Percentiles rank a stretch among this genome's conserved stretches.
Conservation (phyloP, 2,113 vertebrate genomes). For the Oncorhynchus mykiss region DNA sequence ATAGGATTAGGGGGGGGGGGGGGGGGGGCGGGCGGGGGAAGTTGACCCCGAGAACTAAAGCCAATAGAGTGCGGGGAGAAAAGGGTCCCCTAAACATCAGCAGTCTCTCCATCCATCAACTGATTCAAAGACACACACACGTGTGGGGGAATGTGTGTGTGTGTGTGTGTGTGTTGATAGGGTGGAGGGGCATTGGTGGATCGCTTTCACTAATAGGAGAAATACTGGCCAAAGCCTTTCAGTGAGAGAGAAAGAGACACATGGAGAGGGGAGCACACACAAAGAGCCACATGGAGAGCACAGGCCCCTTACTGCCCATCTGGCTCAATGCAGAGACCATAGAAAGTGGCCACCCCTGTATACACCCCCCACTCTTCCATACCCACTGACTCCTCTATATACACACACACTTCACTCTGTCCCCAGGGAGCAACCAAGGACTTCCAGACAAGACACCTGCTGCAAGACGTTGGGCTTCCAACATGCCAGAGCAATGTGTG, state of each 20-base stretch:
- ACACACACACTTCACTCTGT: conserved; percentile 1
- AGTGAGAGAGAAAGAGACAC: conserved; percentile 5
- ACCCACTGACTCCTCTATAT: background rate
- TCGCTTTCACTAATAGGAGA: conserved; percentile 59
- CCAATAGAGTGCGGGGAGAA: conserved; percentile 39
- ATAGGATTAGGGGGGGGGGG: conserved; percentile 63
- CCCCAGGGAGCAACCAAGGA: conserved; percentile 44
- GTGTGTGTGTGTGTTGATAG: conserved; percentile 14
- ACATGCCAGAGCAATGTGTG: background rate
- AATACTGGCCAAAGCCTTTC: conserved; percentile 53
- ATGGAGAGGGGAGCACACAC: too few relatives aligned
- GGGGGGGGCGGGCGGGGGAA: conserved; percentile 31
- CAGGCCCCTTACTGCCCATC: conserved; percentile 59
- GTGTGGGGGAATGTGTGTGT: conserved; percentile 29
- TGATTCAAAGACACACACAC: conserved; percentile 56
- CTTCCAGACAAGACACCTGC: conserved; percentile 53
- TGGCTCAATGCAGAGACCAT: conserved; percentile 28
- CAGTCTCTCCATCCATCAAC: conserved; percentile 53
- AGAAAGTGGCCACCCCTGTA: too few relatives aligned
- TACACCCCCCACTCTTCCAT: background rate
- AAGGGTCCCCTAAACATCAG: background rate
- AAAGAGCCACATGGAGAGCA: conserved; percentile 17
- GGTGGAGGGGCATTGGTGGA: conserved; percentile 21
- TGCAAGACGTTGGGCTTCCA: conserved; percentile 33
- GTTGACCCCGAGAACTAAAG: conserved; percentile 44